A percentile compares a stretch with the other conserved stretches of the same genome.
Conservation (phyloP, 2,113 vertebrate genomes). For the Chauna torquata region DNA sequence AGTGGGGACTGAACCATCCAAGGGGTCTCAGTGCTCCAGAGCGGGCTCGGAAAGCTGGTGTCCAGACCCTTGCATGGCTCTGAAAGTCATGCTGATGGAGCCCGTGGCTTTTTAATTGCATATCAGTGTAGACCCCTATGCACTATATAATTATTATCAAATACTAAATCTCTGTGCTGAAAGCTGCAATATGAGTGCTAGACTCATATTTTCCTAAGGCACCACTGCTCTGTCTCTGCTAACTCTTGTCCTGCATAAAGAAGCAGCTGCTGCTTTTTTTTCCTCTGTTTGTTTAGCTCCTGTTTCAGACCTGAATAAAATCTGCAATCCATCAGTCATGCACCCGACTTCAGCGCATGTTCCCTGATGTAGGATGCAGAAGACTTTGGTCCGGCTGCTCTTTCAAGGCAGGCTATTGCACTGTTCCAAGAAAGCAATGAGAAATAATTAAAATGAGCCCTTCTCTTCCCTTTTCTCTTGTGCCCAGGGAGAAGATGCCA, state of each 20-base stretch:
- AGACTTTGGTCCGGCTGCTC: neutral
- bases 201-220: neutral
- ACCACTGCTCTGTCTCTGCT: neutral
- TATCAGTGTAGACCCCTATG: neutral
- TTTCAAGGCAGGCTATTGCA: neutral
- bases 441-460: neutral
- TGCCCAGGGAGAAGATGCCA: constrained; percentile 95
- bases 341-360: accelerated
- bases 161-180: neutral
- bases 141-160: neutral
- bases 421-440: neutral
- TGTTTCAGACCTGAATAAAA: neutral
- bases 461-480: neutral
- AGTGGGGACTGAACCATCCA: neutral
- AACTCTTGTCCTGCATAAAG: neutral
- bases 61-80: neutral
- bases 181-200: neutral
- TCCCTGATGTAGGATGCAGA: neutral
- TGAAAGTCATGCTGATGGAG: neutral
- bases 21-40: neutral
- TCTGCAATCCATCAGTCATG: neutral
- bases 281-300: neutral
- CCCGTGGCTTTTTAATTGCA: neutral
- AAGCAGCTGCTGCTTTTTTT: neutral
- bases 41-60: neutral